Conservation (phyloP, 2,113 vertebrate genomes). For the Lepus americanus region DNA sequence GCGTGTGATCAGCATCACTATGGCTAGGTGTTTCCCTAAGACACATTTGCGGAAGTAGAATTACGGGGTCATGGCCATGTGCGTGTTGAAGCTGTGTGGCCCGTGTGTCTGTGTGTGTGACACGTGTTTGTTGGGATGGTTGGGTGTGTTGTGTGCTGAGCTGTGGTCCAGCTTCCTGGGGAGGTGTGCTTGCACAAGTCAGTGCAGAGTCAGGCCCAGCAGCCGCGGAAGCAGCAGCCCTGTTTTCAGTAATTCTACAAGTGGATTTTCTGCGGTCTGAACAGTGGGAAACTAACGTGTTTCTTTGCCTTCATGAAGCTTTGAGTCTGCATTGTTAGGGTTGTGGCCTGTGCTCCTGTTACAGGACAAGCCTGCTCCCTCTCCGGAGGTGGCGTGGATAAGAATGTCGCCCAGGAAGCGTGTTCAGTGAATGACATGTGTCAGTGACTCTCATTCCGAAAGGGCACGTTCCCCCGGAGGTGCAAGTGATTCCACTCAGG, state of each 20-base stretch:
- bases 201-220: background rate
- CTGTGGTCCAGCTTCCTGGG: background rate
- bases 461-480: background rate
- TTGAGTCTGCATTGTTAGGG: rapidly evolving
- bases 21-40: background rate
- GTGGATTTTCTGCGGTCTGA: rapidly evolving
- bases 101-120: background rate
- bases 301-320: background rate
- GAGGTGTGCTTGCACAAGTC: background rate
- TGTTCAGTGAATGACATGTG: too few species aligned
- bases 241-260: background rate
- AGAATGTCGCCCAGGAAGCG: background rate
- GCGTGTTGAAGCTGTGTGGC: background rate
- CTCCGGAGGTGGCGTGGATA: background rate
- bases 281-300: too few species aligned
- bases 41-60: background rate
- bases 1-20: background rate
- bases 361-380: background rate
- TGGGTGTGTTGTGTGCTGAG: background rate
- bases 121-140: background rate
- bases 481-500: background rate
- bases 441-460: background rate
- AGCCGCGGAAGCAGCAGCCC: too few species aligned
- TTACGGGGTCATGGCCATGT: background rate
- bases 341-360: background rate